Evolutionary conservation across 2,113 vertebrate genomes (phyloP).

Genomic region (Heterotilapia buettikoferi): DNA sequence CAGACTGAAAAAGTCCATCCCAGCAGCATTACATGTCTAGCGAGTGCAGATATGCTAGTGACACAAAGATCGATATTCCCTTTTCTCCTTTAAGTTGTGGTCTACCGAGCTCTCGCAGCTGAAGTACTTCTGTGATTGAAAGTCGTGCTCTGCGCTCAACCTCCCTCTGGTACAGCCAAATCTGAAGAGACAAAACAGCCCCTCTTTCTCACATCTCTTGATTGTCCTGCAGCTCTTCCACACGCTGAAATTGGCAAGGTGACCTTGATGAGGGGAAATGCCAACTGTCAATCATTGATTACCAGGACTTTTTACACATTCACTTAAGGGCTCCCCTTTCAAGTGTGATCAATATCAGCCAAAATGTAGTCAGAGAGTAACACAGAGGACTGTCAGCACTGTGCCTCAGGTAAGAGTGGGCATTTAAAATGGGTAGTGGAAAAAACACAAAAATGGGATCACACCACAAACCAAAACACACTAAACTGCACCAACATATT

Average conservation of each 20-base stretch:
- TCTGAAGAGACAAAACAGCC: constrained; percentile 20
- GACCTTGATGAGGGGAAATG: constrained; percentile 55
- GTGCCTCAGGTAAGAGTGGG: not conserved
- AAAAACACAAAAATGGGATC: not conserved
- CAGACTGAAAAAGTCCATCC: not conserved
- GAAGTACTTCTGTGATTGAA: constrained; percentile 13
- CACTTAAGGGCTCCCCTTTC: constrained; percentile 64
- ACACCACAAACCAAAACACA: not conserved
- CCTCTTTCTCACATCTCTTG: constrained; percentile 8
- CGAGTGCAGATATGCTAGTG: not conserved
- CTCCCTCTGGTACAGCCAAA: constrained; percentile 18
- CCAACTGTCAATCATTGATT: constrained; percentile 66
- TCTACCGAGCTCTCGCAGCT: constrained; percentile 6
- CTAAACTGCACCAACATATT: not conserved
- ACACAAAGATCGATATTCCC: constrained; percentile 10
- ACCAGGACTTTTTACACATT: constrained; percentile 48
- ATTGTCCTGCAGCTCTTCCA: constrained; percentile 38
- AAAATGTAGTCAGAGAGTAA: constrained; percentile 35
- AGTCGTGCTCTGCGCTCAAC: constrained; percentile 4
- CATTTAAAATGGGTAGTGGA: constrained; percentile 8
- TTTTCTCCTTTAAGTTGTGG: not conserved
- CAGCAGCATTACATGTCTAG: not conserved
- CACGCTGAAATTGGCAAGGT: constrained; percentile 47
- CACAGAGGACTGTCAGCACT: not conserved
- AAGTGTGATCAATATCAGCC: constrained; percentile 63